A percentile compares a stretch with the other conserved stretches of the same genome.
Conservation (phyloP, 2,113 vertebrate genomes). For the Coturnix japonica region DNA sequence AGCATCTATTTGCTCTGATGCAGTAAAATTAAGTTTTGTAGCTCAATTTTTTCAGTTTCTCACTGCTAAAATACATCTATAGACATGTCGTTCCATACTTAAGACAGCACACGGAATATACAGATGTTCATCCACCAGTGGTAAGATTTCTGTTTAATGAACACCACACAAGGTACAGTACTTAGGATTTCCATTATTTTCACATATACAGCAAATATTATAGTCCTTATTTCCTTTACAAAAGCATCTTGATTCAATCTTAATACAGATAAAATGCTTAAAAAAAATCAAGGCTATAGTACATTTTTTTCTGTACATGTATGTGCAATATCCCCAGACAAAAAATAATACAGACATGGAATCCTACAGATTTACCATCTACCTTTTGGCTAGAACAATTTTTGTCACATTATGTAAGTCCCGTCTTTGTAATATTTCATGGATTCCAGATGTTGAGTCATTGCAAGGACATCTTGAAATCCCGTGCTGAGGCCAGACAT, state of each 20-base stretch:
- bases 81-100: not conserved
- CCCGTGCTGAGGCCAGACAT: conserved; percentile 97
- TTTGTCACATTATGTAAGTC: conserved; percentile 91
- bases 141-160: conserved; percentile 61
- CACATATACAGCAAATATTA: conserved; percentile 64
- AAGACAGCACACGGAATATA: conserved; percentile 18
- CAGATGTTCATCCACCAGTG: conserved; percentile 12
- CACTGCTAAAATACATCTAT: not conserved
- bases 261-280: conserved; percentile 51
- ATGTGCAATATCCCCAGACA: conserved; percentile 61
- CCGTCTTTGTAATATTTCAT: conserved; percentile 94
- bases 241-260: conserved; percentile 68
- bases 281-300: conserved; percentile 65
- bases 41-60: conserved; percentile 4
- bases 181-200: conserved; percentile 44
- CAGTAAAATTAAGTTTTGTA: conserved; percentile 56
- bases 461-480: conserved; percentile 93
- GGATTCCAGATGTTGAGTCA: conserved; percentile 95
- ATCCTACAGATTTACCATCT: not conserved
- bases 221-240: conserved; percentile 66
- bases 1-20: conserved; percentile 46
- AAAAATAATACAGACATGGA: conserved; percentile 46
- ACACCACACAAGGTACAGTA: conserved; percentile 5
- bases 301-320: conserved; percentile 71
- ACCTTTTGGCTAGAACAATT: not conserved